phyloP scores from a whole-genome alignment of 2,113 vertebrate genomes.

The Bos indicus region DNA sequence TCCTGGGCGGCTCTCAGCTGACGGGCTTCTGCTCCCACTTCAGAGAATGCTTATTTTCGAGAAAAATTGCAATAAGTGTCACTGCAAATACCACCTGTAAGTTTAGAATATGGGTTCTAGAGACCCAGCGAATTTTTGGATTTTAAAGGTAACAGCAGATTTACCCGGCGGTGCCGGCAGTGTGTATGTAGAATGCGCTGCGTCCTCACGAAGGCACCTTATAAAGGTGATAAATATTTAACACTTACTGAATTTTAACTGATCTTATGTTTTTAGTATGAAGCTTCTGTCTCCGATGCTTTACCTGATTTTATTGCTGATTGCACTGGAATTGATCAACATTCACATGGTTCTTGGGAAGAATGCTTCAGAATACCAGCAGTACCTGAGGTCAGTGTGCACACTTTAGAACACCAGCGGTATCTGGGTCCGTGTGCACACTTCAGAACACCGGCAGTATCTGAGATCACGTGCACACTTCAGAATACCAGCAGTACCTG shows the following conservation, averaged over 20 bases:
- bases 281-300: slow-evolving; percentile 73
- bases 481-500: no score
- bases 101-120: neutral
- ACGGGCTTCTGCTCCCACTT: accelerated
- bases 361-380: slow-evolving; percentile 65
- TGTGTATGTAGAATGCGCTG: neutral
- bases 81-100: neutral
- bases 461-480: neutral
- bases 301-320: slow-evolving; percentile 72
- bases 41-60: neutral
- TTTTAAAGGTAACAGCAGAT: neutral
- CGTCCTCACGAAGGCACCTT: neutral
- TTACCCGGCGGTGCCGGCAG: accelerated
- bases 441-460: no score
- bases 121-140: accelerated
- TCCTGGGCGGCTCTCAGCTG: neutral
- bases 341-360: slow-evolving; percentile 65
- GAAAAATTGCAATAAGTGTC: neutral
- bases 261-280: slow-evolving; percentile 60
- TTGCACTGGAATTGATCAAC: slow-evolving; percentile 73
- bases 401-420: no score
- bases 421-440: no score
- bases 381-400: slow-evolving; percentile 81
- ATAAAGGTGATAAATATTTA: neutral
- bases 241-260: neutral